Evolutionary conservation across 2,888 invertebrate genomes (phyloP), one percentile per base, ranked within the genome.

Genomic region (Exephanes ischioxanthus): DNA sequence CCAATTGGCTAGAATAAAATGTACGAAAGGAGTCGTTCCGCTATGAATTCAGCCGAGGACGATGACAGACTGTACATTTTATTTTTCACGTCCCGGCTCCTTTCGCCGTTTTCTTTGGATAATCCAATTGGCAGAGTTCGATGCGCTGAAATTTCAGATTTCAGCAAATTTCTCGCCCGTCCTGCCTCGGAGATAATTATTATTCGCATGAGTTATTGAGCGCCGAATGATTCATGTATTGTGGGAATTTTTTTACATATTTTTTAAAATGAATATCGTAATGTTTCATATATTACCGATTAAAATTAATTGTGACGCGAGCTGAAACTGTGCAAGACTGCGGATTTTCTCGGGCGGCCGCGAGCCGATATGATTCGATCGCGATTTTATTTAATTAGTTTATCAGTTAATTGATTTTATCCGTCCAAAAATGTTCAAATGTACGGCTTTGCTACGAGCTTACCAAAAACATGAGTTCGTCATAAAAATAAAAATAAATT

Each of bases 1-100:
- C 90, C 90, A 91, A 91, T 91, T 91, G 90, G 89, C 89, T 90
- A 89, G 89, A 90, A 91, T 91, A 91, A 91, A 91, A 91, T 90
- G 90, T 90, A 90, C 90, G 90, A 88, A 90, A 88, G 86, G 88
- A 90, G 55, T 70, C 67, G 88, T 87, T 87, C 86, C 61, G 30
- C 70, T 53, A 19, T 68, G 30, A 63, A 86, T 89, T 87, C 33
- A 30, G 22, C 86, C 89, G 87, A 26, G 26, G 26, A 85, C 88
- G 88, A 87, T 88, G 87, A 88, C 85, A 77, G 87, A 87, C 85
- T 83, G 83, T 86, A 87, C 85, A 87, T 89, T 90, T 90, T 89
- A 89, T 87, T 85, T 77, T 72, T 26, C 22, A 14, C 61, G 11
- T 63, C 53, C n/a, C 19, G 33, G 26, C 61, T 67, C 14, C 33